Conservation (phyloP, 2,113 vertebrate genomes). For the Tamias sibiricus region DNA sequence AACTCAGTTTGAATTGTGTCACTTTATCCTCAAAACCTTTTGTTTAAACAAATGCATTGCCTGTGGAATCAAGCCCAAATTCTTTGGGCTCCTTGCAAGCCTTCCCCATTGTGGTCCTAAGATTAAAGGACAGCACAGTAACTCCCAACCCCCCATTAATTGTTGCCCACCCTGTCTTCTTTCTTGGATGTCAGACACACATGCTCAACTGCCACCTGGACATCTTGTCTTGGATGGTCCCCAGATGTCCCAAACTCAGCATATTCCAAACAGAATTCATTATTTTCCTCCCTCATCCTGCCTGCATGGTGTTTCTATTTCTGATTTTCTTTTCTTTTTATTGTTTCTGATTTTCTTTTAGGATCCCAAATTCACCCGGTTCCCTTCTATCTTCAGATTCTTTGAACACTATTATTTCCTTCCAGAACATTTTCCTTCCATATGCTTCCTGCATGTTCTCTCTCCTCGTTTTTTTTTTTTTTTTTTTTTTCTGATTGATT, state of each 20-base stretch:
- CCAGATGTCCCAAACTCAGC: neutral
- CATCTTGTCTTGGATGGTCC: neutral
- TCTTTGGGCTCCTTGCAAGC: neutral
- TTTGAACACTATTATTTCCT: constrained; percentile 15
- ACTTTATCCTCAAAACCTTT: neutral
- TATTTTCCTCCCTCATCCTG: neutral
- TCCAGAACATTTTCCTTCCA: neutral
- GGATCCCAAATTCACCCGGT: neutral
- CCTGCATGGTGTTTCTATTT: neutral
- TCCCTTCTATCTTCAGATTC: neutral
- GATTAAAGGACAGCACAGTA: neutral
- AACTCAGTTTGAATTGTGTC: neutral
- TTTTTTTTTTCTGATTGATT: constrained; percentile 4
- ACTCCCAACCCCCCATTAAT: neutral
- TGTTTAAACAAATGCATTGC: neutral
- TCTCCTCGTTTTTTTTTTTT: neutral
- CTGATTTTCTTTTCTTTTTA: neutral
- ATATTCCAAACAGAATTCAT: neutral
- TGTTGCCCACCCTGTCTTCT: neutral
- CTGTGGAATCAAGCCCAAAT: neutral
- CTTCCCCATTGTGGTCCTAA: neutral
- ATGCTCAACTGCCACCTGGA: neutral
- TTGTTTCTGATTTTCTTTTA: neutral
- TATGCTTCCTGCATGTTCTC: neutral
- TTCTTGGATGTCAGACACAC: neutral